phyloP scores from a whole-genome alignment of 2,113 vertebrate species.

The Vulpes vulpes region DNA sequence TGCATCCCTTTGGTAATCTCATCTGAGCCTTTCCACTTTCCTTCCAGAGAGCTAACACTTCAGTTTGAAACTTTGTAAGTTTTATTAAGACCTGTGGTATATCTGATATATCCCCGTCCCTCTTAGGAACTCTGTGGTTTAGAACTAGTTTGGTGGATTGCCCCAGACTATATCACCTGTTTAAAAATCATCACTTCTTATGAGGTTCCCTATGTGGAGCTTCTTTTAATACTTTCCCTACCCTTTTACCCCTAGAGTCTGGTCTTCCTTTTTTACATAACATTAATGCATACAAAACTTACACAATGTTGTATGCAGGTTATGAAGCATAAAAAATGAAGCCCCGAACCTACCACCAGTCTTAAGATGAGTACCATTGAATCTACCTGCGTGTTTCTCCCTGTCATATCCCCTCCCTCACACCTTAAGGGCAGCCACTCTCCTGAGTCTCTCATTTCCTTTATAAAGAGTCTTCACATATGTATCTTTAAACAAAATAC shows the following conservation, averaged over 20 bases:
- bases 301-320: neutral
- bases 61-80: slow-evolving; percentile 2
- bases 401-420: neutral
- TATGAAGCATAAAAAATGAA: slow-evolving; percentile 53
- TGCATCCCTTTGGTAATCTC: slow-evolving; percentile 38
- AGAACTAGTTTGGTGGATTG: slow-evolving; percentile 7
- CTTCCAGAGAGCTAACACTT: slow-evolving; percentile 36
- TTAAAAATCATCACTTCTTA: slow-evolving; percentile 21
- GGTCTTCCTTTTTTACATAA: slow-evolving; percentile 44
- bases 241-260: neutral
- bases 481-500: neutral
- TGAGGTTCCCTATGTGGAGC: neutral
- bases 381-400: neutral
- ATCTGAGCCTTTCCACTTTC: slow-evolving; percentile 35
- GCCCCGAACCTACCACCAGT: neutral
- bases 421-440: neutral
- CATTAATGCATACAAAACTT: slow-evolving; percentile 44
- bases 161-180: slow-evolving; percentile 2
- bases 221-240: slow-evolving; percentile 40
- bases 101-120: neutral
- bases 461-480: slow-evolving; percentile 29
- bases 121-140: slow-evolving; percentile 4
- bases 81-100: neutral
- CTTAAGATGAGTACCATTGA: slow-evolving; percentile 14
- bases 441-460: neutral